Evolutionary conservation across 2,797 vertebrate species (phyloP), one percentile per base, ranked within the genome.

Genomic region (Perodicticus potto): DNA sequence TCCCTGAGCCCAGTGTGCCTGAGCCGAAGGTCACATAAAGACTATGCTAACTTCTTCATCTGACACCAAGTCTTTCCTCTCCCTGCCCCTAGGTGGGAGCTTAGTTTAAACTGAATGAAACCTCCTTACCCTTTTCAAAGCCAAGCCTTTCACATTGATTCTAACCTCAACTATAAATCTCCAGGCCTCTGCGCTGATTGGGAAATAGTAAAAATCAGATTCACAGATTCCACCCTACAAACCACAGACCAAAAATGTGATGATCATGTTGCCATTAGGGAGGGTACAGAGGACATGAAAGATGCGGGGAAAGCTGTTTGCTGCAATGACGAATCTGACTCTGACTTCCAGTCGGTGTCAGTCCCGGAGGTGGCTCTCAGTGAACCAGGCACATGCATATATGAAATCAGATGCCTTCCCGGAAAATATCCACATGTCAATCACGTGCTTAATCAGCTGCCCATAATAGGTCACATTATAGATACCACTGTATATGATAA

Each of bases 1-100:
- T 81, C 34, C 59, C 45, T 37, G 34, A 89, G 43, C 49, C 49
- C 73, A 57, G 37, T 45, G 83, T 73, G 11, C 3, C 80, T 59
- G 8, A 72, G 45, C 57, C 49, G 14, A 53, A 86, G 20, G n/a
- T 19, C 16, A 43, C 40, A 53, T 53, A 87, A 25, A 91, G 37
- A 76, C 29, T 29, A 86, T n/a, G 5, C 23, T 13, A 32, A 29
- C 25, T 37, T 95, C 43, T 91, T 89, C 14, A 55, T 49, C 73
- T 57, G 29, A 78, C 12, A 81, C 12, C 29, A 13, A n/a, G 12
- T 55, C 49, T 25, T 81, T 83, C 37, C 37, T 53, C 70, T 45
- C 65, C 89, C 40, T 91, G 63, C 20, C 76, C 57, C 76, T 97
- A 55, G 57, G 84, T 95, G 74, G 45, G 49, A 57, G 84, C 29